phyloP scores from a whole-genome alignment of 2,113 vertebrate species.

The Hydropotes inermis region DNA sequence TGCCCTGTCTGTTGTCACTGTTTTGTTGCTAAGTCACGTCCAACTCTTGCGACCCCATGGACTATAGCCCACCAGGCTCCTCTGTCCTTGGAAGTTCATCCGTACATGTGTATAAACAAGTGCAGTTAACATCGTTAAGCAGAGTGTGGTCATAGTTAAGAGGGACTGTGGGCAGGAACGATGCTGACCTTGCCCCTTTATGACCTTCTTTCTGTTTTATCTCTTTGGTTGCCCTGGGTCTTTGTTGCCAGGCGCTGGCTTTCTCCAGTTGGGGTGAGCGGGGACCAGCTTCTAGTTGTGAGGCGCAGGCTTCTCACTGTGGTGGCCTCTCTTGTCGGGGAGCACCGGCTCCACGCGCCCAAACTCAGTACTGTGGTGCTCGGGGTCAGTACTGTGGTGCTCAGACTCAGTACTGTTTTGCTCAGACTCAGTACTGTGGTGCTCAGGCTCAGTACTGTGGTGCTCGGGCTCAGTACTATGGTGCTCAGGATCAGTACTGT shows the following conservation, averaged over 20 bases:
- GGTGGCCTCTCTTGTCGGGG: background rate
- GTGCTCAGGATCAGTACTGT: background rate
- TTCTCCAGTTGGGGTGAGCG: background rate
- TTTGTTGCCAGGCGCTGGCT: background rate
- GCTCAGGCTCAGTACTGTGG: background rate
- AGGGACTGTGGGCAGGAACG: background rate
- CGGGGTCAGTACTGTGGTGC: background rate
- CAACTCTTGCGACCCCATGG: accelerated
- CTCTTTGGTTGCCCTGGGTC: background rate
- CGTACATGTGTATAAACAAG: background rate
- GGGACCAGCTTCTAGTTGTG: background rate
- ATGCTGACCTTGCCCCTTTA: background rate
- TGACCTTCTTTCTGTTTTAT: background rate
- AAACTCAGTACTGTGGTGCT: background rate
- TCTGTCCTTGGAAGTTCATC: background rate
- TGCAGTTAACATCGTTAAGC: no score
- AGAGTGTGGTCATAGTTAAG: background rate
- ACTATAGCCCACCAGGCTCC: background rate
- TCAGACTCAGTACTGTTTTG: background rate
- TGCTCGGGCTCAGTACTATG: background rate
- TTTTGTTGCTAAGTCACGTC: accelerated
- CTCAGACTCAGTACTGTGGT: background rate
- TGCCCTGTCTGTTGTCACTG: accelerated
- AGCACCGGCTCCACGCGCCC: background rate
- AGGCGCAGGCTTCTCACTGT: background rate